Evolutionary conservation across 2,888 invertebrate species (phyloP), one percentile per base, ranked within the genome.

Genomic region (Omphaloscelis lunosa): DNA sequence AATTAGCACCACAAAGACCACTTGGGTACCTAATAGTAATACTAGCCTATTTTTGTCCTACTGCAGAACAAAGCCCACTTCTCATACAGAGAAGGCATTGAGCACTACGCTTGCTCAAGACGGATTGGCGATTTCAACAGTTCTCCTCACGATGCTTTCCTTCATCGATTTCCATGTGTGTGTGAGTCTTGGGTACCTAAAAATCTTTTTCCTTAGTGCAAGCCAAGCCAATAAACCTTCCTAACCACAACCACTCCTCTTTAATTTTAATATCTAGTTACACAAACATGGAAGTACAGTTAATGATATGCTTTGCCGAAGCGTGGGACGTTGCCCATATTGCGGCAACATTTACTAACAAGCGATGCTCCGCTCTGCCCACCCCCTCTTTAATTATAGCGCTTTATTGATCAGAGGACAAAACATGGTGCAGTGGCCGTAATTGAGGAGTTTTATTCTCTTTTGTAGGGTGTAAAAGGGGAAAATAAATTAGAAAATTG

Each of bases 321-420:
- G 66, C 89, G 89, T 89, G 88, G 77, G 89, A 89, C 66, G 23
- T 53, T 39, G 67, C 53, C 75, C 88, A 89, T 53, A 68, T 72
- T 75, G 84, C 69, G 72, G 72, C 81, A 87, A 89, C 85, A 75
- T 89, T 89, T 84, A 79, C 88, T 82, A 87, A 86, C 88, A 89
- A 76, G 72, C 77, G 80, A 71, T 77, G 77, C 78, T 59, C 15
- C 7, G 41, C 17, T 29, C 67, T 67, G 75, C 29, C 67, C 53
- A 62, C 23, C 34, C 78, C 23, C 69, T 65, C 69, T 68, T 27
- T 86, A 89, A 89, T 88, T 89, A 83, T 61, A 63, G 65, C n/a
- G 67, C 48, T 84, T 80, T 77, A 77, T 66, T 81, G 88, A 87
- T 87, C 85, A 80, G 75, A 63, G 63, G 11, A 75, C 65, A 27